phyloP scores from a whole-genome alignment of 2,888 invertebrate genomes.

The Eurytoma californica region DNA sequence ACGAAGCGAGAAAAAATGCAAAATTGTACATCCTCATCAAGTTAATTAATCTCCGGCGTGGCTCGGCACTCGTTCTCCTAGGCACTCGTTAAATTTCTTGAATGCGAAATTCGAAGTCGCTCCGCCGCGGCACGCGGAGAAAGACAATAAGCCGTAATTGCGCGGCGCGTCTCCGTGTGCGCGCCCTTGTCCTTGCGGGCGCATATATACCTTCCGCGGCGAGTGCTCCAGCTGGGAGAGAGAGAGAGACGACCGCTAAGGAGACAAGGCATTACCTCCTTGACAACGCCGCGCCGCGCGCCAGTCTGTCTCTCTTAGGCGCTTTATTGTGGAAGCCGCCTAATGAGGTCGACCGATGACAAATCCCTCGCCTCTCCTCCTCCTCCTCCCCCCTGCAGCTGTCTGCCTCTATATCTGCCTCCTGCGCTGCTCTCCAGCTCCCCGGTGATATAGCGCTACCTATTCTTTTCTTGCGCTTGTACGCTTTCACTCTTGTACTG shows the following conservation, averaged over 20 bases:
- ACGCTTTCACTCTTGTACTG: too few relatives aligned
- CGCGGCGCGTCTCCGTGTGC: constrained; percentile 13
- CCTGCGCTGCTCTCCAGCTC: background rate
- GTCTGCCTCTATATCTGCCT: constrained; percentile 14
- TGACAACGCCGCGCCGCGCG: background rate
- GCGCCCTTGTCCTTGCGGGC: background rate
- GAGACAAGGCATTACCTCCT: constrained; percentile 40
- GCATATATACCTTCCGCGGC: constrained; percentile 8
- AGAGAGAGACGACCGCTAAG: constrained; percentile 11
- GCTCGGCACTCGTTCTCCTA: constrained; percentile 20
- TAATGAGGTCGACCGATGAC: constrained; percentile 59
- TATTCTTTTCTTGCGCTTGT: background rate
- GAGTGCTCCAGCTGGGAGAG: background rate
- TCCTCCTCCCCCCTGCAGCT: background rate
- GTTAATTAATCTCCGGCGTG: constrained; percentile 49
- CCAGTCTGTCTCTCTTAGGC: constrained; percentile 9
- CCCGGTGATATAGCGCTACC: background rate
- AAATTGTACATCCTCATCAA: constrained; percentile 53
- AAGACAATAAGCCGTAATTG: constrained; percentile 55
- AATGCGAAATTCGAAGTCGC: constrained; percentile 51
- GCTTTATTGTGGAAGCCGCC: constrained; percentile 41
- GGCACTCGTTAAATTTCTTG: constrained; percentile 54
- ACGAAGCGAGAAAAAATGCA: constrained; percentile 25
- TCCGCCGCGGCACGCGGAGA: background rate
- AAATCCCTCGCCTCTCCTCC: constrained; percentile 41